Conservation (phyloP, 2,113 vertebrate species). For the Ptilorrhoa leucosticta region DNA sequence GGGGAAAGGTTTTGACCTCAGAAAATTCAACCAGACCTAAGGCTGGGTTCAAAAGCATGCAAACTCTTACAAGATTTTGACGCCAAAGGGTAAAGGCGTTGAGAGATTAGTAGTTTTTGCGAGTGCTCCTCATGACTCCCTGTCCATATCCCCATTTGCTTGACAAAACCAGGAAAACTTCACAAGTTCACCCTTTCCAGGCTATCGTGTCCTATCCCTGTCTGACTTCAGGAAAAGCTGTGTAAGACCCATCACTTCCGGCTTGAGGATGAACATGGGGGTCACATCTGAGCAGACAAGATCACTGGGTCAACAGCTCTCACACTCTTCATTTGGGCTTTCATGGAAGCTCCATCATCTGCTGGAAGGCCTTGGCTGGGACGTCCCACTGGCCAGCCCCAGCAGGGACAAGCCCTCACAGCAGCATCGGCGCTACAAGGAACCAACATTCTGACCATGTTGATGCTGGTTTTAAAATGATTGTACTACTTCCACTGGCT, state of each 20-base stretch:
- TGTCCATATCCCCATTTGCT: neutral
- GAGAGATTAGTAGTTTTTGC: neutral
- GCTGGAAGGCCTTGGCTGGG: neutral
- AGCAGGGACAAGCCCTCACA: neutral
- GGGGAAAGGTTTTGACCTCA: neutral
- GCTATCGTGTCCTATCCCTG: rapidly evolving
- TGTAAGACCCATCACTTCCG: neutral
- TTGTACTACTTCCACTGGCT: neutral
- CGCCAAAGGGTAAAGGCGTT: neutral
- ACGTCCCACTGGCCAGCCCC: rapidly evolving
- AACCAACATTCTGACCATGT: neutral
- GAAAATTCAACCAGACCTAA: neutral
- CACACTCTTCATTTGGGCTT: neutral
- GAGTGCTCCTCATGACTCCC: neutral
- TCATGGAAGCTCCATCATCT: rapidly evolving
- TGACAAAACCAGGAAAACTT: neutral
- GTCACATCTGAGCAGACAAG: neutral
- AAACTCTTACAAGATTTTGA: neutral
- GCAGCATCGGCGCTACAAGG: rapidly evolving
- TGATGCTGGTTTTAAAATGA: neutral
- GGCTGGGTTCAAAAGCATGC: neutral
- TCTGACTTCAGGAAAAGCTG: neutral
- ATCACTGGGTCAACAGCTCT: neutral
- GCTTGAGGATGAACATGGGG: neutral
- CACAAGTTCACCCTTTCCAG: neutral